Percentiles rank a stretch among this genome's conserved stretches.
Evolutionary conservation across 1,140 invertebrate species (phyloP).

Genomic region (Calephelis virginiensis): DNA sequence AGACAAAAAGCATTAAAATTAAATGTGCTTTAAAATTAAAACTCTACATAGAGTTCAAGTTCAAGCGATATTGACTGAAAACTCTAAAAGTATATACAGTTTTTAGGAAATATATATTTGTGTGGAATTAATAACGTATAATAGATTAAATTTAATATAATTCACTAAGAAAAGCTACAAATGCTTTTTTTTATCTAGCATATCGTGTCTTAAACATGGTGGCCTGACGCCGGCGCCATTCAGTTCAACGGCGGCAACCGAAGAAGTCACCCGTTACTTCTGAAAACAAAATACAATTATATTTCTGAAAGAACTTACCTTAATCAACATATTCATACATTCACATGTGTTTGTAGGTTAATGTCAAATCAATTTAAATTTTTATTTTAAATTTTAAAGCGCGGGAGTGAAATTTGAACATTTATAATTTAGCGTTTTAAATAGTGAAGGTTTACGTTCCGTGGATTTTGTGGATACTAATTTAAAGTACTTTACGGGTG

Average conservation of each 20-base stretch:
- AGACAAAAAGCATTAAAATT: too few relatives aligned
- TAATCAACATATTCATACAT: background rate
- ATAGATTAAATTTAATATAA: background rate
- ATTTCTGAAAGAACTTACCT: background rate
- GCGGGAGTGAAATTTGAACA: constrained; percentile 48
- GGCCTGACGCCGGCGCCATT: constrained; percentile 48
- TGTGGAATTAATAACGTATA: too few relatives aligned
- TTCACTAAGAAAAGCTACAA: constrained; percentile 13
- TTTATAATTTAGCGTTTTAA: constrained; percentile 56
- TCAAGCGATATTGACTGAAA: too few relatives aligned
- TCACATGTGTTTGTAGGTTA: constrained; percentile 19
- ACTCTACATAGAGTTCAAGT: too few relatives aligned
- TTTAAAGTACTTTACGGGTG: constrained; percentile 53
- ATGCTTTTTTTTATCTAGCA: constrained; percentile 54
- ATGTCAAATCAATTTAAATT: background rate
- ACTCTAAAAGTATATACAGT: too few relatives aligned
- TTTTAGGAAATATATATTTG: too few relatives aligned
- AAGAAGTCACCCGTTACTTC: constrained; percentile 48
- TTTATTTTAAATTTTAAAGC: constrained; percentile 27
- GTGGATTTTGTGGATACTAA: constrained; percentile 46
- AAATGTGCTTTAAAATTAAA: too few relatives aligned
- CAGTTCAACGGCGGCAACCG: constrained; percentile 61
- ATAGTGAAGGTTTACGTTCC: constrained; percentile 59
- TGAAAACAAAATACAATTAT: constrained; percentile 18
- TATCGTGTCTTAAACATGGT: constrained; percentile 71